These are phyloP conservation scores for Drosophila mauritiana DNA, from an alignment of 1,140 invertebrate species.

Conservation along the genomic window DNA sequence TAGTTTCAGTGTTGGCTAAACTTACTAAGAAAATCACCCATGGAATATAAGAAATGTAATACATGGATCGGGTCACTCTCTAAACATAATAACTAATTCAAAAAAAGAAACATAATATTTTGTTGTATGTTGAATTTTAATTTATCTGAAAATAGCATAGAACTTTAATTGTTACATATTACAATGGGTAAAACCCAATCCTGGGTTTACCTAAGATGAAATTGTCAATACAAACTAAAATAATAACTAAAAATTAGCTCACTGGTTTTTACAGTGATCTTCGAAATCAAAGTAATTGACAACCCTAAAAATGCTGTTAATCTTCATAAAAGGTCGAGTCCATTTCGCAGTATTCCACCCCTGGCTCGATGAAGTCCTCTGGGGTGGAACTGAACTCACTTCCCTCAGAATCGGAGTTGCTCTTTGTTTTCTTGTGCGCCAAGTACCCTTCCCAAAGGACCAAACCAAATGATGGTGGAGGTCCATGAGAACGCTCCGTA, in stretches of 20 bases:
- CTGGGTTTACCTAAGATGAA: too few species aligned
- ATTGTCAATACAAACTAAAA: too few species aligned
- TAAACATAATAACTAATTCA: too few species aligned
- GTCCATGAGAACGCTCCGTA: background rate
- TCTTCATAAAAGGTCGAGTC: constrained; percentile 2
- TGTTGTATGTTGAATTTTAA: too few species aligned
- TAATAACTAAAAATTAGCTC: background rate
- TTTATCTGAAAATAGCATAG: too few species aligned
- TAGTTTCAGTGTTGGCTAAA: constrained; percentile 6
- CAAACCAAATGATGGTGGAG: background rate
- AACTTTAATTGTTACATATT: too few species aligned
- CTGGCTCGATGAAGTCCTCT: background rate
- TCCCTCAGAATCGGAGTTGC: background rate
- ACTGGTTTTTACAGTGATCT: background rate
- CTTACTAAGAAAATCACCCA: background rate
- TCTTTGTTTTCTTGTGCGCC: background rate
- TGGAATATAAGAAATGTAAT: too few species aligned
- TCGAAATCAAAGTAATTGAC: background rate
- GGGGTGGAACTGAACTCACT: background rate
- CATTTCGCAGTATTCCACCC: background rate
- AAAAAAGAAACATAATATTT: too few species aligned
- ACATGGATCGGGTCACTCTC: too few species aligned
- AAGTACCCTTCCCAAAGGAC: constrained; percentile 28
- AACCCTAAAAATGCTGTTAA: background rate
- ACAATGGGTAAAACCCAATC: too few species aligned